These are phyloP conservation scores for Dascillus cervinus DNA, from an alignment of 2,888 invertebrate species.

Conservation along the genomic window DNA sequence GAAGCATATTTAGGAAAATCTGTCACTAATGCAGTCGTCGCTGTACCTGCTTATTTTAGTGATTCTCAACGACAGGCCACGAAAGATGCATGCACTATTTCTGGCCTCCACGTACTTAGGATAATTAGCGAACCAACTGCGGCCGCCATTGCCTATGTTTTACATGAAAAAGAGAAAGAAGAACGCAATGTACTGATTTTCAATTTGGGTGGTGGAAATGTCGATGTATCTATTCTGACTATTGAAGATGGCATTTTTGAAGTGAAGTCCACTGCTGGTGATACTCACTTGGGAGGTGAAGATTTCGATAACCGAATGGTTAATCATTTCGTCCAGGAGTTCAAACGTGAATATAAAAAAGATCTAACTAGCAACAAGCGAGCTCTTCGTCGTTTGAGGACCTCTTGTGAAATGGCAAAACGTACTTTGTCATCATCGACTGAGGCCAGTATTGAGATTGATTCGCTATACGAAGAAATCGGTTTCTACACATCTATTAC, in stretches of 20 bases:
- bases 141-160: conserved; percentile 86
- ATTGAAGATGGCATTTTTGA: conserved; percentile 94
- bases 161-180: conserved; percentile 74
- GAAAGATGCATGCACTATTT: conserved; percentile 86
- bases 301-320: conserved; percentile 91
- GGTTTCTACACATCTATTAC: conserved; percentile 96
- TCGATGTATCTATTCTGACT: conserved; percentile 90
- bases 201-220: conserved; percentile 83
- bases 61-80: conserved; percentile 89
- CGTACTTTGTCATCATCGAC: conserved; percentile 79
- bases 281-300: conserved; percentile 90
- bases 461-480: conserved; percentile 89
- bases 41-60: conserved; percentile 87
- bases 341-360: conserved; percentile 90
- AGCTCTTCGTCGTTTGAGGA: conserved; percentile 82
- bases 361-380: conserved; percentile 82
- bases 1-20: conserved; percentile 80
- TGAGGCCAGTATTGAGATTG: conserved; percentile 91
- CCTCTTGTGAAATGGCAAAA: conserved; percentile 86
- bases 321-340: conserved; percentile 81
- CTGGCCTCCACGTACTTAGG: conserved; percentile 83
- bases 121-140: conserved; percentile 91
- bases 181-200: conserved; percentile 78
- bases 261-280: conserved; percentile 91
- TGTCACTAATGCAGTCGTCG: conserved; percentile 81